Percentiles rank a stretch among this genome's conserved stretches.
These are phyloP conservation scores for Oreonectes daqikongensis DNA, from an alignment of 2,797 vertebrate genomes.

Conservation along the genomic window DNA sequence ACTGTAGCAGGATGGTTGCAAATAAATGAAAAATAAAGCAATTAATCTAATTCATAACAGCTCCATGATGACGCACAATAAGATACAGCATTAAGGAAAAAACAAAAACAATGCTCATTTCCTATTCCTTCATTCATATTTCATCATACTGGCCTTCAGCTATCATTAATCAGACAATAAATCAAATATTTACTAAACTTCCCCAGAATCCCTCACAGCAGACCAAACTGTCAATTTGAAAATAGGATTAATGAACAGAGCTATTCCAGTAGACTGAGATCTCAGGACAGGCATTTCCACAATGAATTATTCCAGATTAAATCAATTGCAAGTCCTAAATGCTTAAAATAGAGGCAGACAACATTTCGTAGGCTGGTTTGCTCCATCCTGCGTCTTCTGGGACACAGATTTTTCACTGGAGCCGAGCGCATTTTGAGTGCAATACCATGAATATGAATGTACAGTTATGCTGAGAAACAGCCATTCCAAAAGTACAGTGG, in stretches of 20 bases:
- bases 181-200: constrained; percentile 57
- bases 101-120: constrained; percentile 1
- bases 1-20: neutral
- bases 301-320: constrained; percentile 56
- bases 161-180: constrained; percentile 52
- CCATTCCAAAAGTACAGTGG: constrained; percentile 6
- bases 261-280: constrained; percentile 45
- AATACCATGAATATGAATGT: constrained; percentile 35
- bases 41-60: neutral
- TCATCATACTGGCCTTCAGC: constrained; percentile 38
- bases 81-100: constrained; percentile 29
- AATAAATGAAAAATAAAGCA: neutral
- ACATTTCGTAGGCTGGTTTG: constrained; percentile 17
- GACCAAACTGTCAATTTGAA: constrained; percentile 43
- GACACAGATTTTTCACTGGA: constrained; percentile 28
- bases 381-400: constrained; percentile 12
- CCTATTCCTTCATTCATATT: constrained; percentile 28
- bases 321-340: constrained; percentile 56
- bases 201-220: constrained; percentile 18
- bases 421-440: constrained; percentile 18
- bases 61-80: constrained; percentile 29
- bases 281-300: constrained; percentile 53
- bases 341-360: constrained; percentile 55
- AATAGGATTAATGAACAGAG: constrained; percentile 55
- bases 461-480: constrained; percentile 17